Evolutionary conservation across 2,113 vertebrate genomes (phyloP), one percentile per base, ranked within the genome.

Genomic region (Glareola pratincola): DNA sequence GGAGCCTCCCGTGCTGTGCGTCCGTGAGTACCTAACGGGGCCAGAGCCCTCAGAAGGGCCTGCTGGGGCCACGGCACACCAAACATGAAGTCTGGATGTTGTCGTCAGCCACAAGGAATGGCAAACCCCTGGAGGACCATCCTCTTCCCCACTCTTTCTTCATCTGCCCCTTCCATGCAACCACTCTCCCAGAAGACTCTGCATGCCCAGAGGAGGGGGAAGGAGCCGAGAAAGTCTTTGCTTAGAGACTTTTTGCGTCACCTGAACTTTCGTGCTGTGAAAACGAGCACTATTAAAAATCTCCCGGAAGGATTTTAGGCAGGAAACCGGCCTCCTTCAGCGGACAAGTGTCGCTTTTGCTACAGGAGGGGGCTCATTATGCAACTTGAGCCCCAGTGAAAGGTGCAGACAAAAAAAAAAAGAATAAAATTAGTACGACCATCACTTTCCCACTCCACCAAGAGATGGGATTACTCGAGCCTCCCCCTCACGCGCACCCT

Each of bases 401-500:
- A 57, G 45, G 68, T 78, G 45, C 50, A 85, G 36, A 54, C 36
- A 66, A 54, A 80, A 62, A 48, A 36, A 79, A 37, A 39, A 37
- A 17, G n/a, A 26, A 20, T 45, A 48, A 12, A 89, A 85, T 72
- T 62, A 85, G 51, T 24, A 56, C 24, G 60, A 76, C 69, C 78
- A 68, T 60, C 2, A 1, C 81, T 84, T 26, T 87, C 76, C 74
- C 71, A 71, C 47, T 95, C 59, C 62, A 48, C 59, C 69, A 78
- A 72, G 75, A 74, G 89, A 59, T 63, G 83, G 86, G 62, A 95
- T 92, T 95, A 89, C 81, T 92, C 51, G 9, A 97, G 94, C 59
- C 92, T 96, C 83, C 94, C 94, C 87, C 75, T 76, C 80, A 79
- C 12, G 10, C 51, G 84, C 48, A 84, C 75, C 79, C 80, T 78